phyloP scores from a whole-genome alignment of 2,888 invertebrate species.

The Lasioglossum figueresi region DNA sequence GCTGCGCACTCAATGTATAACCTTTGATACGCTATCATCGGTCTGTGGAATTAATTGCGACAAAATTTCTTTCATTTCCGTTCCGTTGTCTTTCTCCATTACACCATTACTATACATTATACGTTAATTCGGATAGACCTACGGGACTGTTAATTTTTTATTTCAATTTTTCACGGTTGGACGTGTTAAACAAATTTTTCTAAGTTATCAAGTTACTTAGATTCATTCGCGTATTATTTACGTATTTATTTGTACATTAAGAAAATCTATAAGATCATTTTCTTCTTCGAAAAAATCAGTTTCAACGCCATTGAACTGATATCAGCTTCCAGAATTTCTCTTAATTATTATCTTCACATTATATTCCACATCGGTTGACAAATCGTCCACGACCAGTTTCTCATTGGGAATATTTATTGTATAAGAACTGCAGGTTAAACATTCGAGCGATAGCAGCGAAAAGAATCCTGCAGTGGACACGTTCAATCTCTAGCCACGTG shows the following conservation, averaged over 20 bases:
- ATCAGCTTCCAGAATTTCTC: neutral
- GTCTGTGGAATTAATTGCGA: slow-evolving; percentile 6
- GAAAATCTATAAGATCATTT: too few relatives aligned
- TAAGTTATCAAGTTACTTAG: too few relatives aligned
- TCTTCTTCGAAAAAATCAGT: too few relatives aligned
- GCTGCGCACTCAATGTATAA: slow-evolving; percentile 20
- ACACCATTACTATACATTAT: neutral
- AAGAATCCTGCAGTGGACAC: neutral
- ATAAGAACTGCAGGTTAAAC: neutral
- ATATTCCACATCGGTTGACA: neutral
- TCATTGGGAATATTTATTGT: neutral
- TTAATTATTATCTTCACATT: neutral
- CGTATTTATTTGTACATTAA: too few relatives aligned
- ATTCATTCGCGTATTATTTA: too few relatives aligned
- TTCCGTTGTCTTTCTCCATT: neutral
- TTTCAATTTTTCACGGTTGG: too few relatives aligned
- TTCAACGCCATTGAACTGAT: too few relatives aligned
- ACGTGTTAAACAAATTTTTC: too few relatives aligned
- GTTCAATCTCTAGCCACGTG: slow-evolving; percentile 5
- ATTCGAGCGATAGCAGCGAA: neutral
- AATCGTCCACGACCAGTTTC: neutral
- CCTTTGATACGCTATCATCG: slow-evolving; percentile 24
- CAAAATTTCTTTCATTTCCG: slow-evolving; percentile 20
- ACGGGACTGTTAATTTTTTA: neutral
- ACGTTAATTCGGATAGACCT: neutral